Evolutionary conservation across 2,888 invertebrate species (phyloP).

Genomic region (Allolobophora icterica): DNA sequence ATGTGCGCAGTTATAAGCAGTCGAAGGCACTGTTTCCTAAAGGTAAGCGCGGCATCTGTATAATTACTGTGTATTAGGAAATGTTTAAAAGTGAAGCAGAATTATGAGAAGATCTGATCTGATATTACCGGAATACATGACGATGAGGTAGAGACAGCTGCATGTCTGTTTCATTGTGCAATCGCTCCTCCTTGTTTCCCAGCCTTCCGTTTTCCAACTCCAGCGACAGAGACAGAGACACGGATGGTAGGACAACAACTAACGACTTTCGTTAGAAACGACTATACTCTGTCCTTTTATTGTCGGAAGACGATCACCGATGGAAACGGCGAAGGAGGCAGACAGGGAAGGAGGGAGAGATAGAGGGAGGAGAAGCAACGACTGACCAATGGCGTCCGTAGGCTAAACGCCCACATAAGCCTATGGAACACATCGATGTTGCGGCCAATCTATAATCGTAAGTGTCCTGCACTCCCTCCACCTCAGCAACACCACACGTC

Average conservation of each 20-base stretch:
- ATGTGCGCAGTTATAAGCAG: too few species aligned
- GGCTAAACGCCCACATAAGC: conserved; percentile 9
- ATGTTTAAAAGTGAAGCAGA: neutral
- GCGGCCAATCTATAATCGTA: neutral
- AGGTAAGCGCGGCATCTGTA: too few species aligned
- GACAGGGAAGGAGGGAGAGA: too few species aligned
- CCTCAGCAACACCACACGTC: neutral
- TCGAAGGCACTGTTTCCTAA: too few species aligned
- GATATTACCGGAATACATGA: neutral
- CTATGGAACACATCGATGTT: neutral
- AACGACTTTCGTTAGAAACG: neutral
- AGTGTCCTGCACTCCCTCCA: neutral
- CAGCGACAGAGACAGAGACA: neutral
- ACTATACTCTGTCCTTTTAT: neutral
- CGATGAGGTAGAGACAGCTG: neutral
- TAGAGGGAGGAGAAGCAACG: neutral
- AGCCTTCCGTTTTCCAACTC: neutral
- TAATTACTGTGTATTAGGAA: neutral
- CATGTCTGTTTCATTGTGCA: conserved; percentile 17
- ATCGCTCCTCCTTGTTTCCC: too few species aligned
- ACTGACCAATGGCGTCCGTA: neutral
- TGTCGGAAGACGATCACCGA: conserved; percentile 17
- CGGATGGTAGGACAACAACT: neutral
- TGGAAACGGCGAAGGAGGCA: neutral
- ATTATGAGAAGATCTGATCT: neutral